Percentiles rank a stretch among this genome's conserved stretches.
Evolutionary conservation across 2,888 invertebrate species (phyloP).

Genomic region (Acrocera orbiculus): DNA sequence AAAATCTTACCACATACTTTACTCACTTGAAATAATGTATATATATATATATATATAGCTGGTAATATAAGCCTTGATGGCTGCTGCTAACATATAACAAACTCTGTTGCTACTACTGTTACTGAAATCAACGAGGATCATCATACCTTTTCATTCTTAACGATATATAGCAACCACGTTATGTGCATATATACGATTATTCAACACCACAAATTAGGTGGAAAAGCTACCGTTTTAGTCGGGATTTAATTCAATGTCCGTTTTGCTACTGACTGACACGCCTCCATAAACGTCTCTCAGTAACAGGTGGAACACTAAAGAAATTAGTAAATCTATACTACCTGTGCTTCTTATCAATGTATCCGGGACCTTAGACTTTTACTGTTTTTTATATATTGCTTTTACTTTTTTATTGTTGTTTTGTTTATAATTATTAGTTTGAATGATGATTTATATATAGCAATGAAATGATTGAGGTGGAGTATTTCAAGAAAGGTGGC

Average conservation of each 20-base stretch:
- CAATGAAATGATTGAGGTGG: too few relatives aligned
- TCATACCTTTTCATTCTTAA: neutral
- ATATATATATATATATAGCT: neutral
- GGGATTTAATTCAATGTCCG: constrained; percentile 5
- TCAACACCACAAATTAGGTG: constrained; percentile 6
- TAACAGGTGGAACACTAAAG: neutral
- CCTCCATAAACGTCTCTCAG: neutral
- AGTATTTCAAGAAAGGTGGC: too few relatives aligned
- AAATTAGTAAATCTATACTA: neutral
- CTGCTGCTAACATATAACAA: neutral
- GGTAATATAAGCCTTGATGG: neutral
- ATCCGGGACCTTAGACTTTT: too few relatives aligned
- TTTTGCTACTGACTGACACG: constrained; percentile 7
- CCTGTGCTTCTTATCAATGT: neutral
- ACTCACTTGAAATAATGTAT: too few relatives aligned
- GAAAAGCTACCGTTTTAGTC: constrained; percentile 5
- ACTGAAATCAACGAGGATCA: neutral
- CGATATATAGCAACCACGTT: too few relatives aligned
- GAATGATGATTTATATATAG: too few relatives aligned
- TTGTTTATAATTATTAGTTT: too few relatives aligned
- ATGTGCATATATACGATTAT: constrained; percentile 1
- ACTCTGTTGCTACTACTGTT: neutral
- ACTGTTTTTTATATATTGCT: too few relatives aligned
- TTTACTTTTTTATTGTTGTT: too few relatives aligned
- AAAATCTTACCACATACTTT: too few relatives aligned